Evolutionary conservation across 2,797 vertebrate genomes (phyloP).

Genomic region (Aythya fuligula): DNA sequence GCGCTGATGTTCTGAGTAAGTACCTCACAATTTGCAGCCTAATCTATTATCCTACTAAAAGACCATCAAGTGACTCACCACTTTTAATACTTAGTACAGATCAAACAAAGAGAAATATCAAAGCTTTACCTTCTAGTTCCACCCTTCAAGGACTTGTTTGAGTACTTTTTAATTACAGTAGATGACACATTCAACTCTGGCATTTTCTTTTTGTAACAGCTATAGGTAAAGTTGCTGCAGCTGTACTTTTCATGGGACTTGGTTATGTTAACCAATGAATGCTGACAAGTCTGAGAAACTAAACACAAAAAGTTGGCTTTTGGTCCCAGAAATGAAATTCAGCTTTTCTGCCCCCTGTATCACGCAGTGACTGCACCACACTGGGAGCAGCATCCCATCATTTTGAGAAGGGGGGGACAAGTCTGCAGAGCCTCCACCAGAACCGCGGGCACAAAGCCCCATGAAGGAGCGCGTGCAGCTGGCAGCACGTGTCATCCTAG

Average conservation of each 20-base stretch:
- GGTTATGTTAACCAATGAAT: constrained; percentile 50
- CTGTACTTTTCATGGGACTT: constrained; percentile 59
- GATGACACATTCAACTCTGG: constrained; percentile 29
- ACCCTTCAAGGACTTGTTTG: constrained; percentile 70
- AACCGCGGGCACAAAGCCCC: background rate
- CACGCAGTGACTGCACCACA: background rate
- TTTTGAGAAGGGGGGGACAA: background rate
- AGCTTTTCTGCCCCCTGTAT: background rate
- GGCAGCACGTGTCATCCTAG: background rate
- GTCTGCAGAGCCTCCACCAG: background rate
- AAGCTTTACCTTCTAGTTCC: constrained; percentile 60
- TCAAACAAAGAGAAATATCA: constrained; percentile 73
- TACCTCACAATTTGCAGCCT: constrained; percentile 57
- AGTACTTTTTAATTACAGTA: constrained; percentile 68
- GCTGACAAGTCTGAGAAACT: constrained; percentile 18
- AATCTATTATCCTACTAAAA: constrained; percentile 63
- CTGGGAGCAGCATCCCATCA: background rate
- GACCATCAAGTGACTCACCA: constrained; percentile 63
- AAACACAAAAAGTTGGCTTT: constrained; percentile 5
- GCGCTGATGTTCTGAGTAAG: constrained; percentile 36
- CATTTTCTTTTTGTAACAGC: constrained; percentile 45
- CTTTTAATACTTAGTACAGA: constrained; percentile 65
- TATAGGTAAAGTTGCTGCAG: constrained; percentile 57
- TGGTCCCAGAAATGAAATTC: background rate
- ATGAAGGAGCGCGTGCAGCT: accelerated